phyloP scores from a whole-genome alignment of 2,113 vertebrate genomes.

The Tetraodon nigroviridis region DNA sequence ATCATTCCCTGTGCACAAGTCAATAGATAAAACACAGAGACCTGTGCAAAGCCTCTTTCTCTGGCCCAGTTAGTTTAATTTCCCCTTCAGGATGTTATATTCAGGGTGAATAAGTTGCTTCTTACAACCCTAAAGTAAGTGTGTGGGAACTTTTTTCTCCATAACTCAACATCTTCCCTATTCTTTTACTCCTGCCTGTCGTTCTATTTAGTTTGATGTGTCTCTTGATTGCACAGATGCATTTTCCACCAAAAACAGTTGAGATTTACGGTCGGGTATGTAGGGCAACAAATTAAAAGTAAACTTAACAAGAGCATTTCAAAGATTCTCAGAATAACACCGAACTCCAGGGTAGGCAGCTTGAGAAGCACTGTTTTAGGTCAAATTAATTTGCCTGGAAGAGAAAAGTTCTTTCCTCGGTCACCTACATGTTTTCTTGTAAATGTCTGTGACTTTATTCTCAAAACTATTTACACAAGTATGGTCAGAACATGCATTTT shows the following conservation, averaged over 20 bases:
- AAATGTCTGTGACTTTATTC: too few species aligned
- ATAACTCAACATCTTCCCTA: neutral
- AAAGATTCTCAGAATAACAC: conserved; percentile 34
- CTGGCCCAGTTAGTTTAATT: conserved; percentile 20
- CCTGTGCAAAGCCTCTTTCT: neutral
- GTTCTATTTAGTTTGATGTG: conserved; percentile 48
- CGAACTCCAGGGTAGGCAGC: conserved; percentile 33
- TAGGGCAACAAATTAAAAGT: conserved; percentile 29
- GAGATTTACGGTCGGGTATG: conserved; percentile 26
- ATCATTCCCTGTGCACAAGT: conserved; percentile 13
- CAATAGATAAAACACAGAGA: conserved; percentile 21
- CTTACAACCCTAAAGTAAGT: conserved; percentile 42
- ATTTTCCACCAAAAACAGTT: conserved; percentile 30
- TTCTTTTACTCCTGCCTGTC: conserved; percentile 33
- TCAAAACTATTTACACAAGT: too few species aligned
- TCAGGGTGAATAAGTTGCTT: conserved; percentile 41
- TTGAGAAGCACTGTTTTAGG: conserved; percentile 15
- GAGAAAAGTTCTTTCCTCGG: conserved; percentile 29
- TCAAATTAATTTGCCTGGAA: conserved; percentile 17
- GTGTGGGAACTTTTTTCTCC: conserved; percentile 40
- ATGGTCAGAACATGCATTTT: neutral
- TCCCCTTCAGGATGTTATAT: conserved; percentile 52
- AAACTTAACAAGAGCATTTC: conserved; percentile 31
- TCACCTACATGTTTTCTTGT: neutral
- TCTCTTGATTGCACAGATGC: conserved; percentile 48